A percentile compares a stretch with the other conserved stretches of the same genome.
Conservation (phyloP, 2,797 vertebrate species). For the Eurystomus glaucurus region DNA sequence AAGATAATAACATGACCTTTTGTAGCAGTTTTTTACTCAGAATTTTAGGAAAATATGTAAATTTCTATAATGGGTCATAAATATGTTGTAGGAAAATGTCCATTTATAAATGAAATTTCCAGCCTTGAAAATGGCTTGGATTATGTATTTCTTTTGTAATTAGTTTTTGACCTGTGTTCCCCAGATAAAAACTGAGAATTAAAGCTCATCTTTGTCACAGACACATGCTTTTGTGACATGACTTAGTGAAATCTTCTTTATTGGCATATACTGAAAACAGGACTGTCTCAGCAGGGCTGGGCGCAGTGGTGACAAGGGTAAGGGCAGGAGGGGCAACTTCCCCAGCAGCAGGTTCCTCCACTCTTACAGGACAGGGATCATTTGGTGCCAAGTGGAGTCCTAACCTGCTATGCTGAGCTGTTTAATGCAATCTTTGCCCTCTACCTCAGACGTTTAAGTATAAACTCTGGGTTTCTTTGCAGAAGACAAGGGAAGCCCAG, state of each 20-base stretch:
- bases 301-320: accelerated
- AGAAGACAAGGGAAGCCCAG: neutral
- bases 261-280: neutral
- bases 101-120: neutral
- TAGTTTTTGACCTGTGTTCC: neutral
- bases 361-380: accelerated
- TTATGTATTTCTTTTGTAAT: neutral
- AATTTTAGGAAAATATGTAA: neutral
- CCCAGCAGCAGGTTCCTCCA: neutral
- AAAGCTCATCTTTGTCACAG: neutral
- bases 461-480: neutral
- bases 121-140: neutral
- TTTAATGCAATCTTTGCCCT: neutral
- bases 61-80: neutral
- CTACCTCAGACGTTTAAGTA: neutral
- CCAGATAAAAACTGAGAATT: neutral
- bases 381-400: neutral
- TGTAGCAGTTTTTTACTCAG: neutral
- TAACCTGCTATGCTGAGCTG: neutral
- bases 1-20: neutral
- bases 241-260: neutral
- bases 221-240: neutral
- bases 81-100: neutral
- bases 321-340: neutral
- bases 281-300: neutral